Evolutionary conservation across 2,888 invertebrate genomes (phyloP).

Genomic region (Aricia artaxerxes): DNA sequence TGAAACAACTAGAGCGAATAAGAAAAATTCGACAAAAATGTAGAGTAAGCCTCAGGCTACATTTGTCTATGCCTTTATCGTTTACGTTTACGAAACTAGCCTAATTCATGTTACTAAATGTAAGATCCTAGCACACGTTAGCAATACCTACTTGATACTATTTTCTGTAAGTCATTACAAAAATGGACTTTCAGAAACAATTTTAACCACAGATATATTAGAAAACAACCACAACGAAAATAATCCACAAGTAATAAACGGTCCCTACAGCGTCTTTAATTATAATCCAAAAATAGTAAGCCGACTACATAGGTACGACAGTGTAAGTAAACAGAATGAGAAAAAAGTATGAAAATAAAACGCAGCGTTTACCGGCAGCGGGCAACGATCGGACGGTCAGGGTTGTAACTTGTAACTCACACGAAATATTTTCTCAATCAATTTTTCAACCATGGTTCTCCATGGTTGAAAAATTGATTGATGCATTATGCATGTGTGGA

Average conservation of each 20-base stretch:
- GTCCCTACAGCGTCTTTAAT: background rate
- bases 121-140: no score
- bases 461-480: no score
- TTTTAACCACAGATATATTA: background rate
- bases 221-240: background rate
- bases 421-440: background rate
- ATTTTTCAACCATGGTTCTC: background rate
- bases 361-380: conserved; percentile 59
- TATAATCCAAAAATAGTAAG: conserved; percentile 14
- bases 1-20: no score
- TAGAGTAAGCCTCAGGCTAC: background rate
- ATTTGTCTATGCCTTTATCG: no score
- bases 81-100: no score
- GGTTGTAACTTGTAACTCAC: background rate
- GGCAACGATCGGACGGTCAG: conserved; percentile 45
- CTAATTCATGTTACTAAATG: no score
- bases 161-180: background rate
- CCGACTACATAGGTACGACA: conserved; percentile 46
- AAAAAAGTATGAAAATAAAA: conserved; percentile 57
- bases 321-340: conserved; percentile 48
- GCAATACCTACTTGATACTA: background rate
- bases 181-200: background rate
- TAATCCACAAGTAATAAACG: background rate
- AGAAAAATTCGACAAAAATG: background rate
- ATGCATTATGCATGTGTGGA: background rate